Base-by-base conservation (phyloP, 2,888 invertebrate species). In the Bruchidius siliquastri region DNA sequence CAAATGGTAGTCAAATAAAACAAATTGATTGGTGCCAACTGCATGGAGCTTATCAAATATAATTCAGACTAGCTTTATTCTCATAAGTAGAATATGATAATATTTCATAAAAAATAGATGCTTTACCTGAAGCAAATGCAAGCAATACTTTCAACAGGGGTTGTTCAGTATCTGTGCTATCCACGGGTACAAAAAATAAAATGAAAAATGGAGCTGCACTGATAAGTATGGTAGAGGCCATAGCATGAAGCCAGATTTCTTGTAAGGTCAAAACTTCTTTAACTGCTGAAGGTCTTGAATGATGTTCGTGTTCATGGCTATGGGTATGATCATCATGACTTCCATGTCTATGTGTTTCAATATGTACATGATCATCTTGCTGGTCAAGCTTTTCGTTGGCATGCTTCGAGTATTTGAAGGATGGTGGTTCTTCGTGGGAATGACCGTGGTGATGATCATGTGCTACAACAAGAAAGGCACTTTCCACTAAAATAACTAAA, bases 151-250 rank as follows among this genome's bases (percentile, higher is more conserved):
- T 99, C 8, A 99, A 88, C 67, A 96, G 88, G 0, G 96, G 94
- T 85, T 95, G 92, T 85, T 95, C 94, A 82, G 94, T 93, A 73
- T 92, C 91, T 30, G 92, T 92, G 77, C 94, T 95, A 82, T 98
- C 96, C 73, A 99, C 88, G 0, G 98, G 98, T 81, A 99, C 96
- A 76, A 97, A 91, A 83, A 96, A 95, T 6, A 99, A 88, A 77
- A 99, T 93, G 69, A 99, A 88, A 84, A 97, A 97, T 0, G 99
- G 99, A 4, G 96, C 97, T 73, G 96, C 92, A 85, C 98, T 98
- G 83, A 99, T 98, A 74, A 98, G 89, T 10, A 98, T 85, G 0
- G 99, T 99, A 0, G 99, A 96, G 26, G 92, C 92, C 82, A 98
- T 89, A 0, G 98, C 97, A 86, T 94, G 91, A 26, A 93, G 80